These are phyloP conservation scores for Oostethus manadensis DNA, from an alignment of 2,113 vertebrate species.

Conservation along the genomic window DNA sequence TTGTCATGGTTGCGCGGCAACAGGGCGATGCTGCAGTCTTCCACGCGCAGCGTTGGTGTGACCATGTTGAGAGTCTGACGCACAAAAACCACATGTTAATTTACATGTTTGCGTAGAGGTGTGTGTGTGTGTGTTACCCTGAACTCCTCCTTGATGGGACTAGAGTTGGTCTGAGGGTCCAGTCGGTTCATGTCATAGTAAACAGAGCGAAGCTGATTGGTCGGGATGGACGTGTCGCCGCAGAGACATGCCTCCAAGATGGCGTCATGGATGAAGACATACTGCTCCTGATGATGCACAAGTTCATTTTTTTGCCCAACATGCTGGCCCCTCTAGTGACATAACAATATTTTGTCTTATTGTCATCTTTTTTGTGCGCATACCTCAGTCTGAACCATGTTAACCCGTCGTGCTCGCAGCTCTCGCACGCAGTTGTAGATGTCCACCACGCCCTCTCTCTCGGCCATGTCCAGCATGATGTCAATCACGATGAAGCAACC, in stretches of 20 bases:
- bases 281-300: slow-evolving; percentile 81
- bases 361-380: neutral
- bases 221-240: slow-evolving; percentile 88
- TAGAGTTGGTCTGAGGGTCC: slow-evolving; percentile 96
- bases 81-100: neutral
- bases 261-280: slow-evolving; percentile 96
- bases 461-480: slow-evolving; percentile 98
- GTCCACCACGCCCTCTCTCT: slow-evolving; percentile 94
- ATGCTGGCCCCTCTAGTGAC: too few relatives aligned
- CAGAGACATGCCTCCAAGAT: slow-evolving; percentile 98
- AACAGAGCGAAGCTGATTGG: slow-evolving; percentile 89
- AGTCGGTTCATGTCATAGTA: slow-evolving; percentile 98
- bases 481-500: slow-evolving; percentile 98
- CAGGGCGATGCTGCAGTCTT: slow-evolving; percentile 94
- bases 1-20: slow-evolving; percentile 92
- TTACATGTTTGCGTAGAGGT: neutral
- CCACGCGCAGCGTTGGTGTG: slow-evolving; percentile 87
- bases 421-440: slow-evolving; percentile 96
- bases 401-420: slow-evolving; percentile 89
- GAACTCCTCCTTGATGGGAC: slow-evolving; percentile 97
- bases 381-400: slow-evolving; percentile 99
- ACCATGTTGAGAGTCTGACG: slow-evolving; percentile 93
- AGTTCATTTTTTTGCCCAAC: too few relatives aligned
- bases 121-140: slow-evolving; percentile 69
- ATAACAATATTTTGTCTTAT: too few relatives aligned